phyloP scores from a whole-genome alignment of 2,113 vertebrate species.

The Cariama cristata region DNA sequence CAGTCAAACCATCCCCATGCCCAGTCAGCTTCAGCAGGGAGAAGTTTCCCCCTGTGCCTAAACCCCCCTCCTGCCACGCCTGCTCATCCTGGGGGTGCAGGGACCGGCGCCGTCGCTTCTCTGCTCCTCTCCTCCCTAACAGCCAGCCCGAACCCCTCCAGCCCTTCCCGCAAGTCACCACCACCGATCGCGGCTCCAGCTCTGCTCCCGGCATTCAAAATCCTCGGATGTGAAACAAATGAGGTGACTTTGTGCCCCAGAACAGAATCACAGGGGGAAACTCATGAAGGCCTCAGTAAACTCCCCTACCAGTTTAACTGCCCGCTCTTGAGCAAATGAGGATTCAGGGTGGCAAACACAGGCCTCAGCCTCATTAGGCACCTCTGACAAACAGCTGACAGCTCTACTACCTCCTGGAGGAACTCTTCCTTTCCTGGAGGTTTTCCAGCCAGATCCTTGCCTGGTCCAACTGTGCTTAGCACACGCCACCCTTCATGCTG shows the following conservation, averaged over 20 bases:
- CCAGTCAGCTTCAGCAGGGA: neutral
- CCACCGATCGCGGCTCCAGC: neutral
- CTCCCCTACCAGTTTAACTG: neutral
- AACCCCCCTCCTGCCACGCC: neutral
- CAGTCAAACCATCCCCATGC: neutral
- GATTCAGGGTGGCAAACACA: neutral
- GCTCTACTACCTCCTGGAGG: neutral
- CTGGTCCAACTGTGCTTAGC: neutral
- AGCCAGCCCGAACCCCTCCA: neutral
- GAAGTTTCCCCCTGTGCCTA: fast-evolving
- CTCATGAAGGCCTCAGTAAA: fast-evolving
- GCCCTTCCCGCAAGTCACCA: neutral
- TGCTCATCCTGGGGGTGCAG: fast-evolving
- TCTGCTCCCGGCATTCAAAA: neutral
- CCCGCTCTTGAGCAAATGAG: neutral
- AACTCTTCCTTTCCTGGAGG: neutral
- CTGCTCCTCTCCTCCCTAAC: neutral
- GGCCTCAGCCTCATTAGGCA: neutral
- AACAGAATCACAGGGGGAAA: neutral
- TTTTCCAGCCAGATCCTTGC: neutral
- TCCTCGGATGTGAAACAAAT: neutral
- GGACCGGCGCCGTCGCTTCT: neutral
- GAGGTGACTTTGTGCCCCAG: neutral
- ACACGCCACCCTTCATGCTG: neutral
- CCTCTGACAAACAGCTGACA: neutral